Base-by-base conservation (phyloP, 1,140 invertebrate species). In the Scaptodrosophila lebanonensis region DNA sequence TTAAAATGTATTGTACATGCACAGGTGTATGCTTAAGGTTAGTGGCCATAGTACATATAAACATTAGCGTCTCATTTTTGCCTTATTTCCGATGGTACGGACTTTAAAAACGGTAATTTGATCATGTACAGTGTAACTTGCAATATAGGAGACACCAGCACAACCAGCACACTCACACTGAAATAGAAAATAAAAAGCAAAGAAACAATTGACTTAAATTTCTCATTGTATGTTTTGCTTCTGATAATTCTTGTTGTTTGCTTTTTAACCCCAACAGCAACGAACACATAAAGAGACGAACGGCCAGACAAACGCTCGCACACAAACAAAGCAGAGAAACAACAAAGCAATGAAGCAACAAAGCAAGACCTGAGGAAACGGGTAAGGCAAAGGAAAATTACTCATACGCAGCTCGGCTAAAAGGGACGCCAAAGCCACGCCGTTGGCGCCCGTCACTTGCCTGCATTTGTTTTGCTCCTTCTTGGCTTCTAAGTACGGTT, bases 231-330 rank as follows among this genome's bases (percentile, higher is more conserved):
- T 47, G 42, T 30, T 49, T 59, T 60, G 63, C 67, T 66, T 64
- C 72, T 77, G 73, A 73, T 77, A 68, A 77, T 79, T 72, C 72
- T 59, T 77, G 59, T 77, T 79, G 73, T 77, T 77, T 73, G 73
- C 66, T 59, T 62, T n/a, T 61, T 73, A 68, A 66, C 66, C 71
- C 56, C 43, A 57, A 73, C 68, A 77, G 45, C 48, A n/a, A 3
- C 13, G n/a, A 11, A 13, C 27, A 20, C 30, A 64, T 38, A 65
- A 40, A 42, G 30, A 30, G 11, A 20, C 33, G 49, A 36, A 18
- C 51, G 53, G 27, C 68, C 35, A 61, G 49, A 49, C 56, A 64
- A 38, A 22, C 35, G 29, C 22, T 22, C 9, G 47, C 25, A 35
- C 22, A 13, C 5, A 33, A 36, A 38, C n/a, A 7, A 17, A 12